phyloP scores from a whole-genome alignment of 2,797 vertebrate genomes.

The Scyliorhinus canicula region DNA sequence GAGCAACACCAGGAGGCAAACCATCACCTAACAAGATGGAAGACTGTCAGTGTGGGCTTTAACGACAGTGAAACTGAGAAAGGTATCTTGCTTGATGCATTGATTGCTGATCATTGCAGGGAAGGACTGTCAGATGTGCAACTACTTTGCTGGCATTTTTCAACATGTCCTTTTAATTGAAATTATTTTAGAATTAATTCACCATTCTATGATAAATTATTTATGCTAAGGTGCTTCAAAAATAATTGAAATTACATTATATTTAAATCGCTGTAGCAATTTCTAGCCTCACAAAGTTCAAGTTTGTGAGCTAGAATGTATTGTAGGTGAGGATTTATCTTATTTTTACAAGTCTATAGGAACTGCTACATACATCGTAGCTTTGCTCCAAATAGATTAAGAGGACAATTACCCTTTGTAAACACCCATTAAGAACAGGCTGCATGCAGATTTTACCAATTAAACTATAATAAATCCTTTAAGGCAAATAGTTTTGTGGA shows the following conservation, averaged over 20 bases:
- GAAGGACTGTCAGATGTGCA: background rate
- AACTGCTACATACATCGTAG: background rate
- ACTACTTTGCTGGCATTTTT: background rate
- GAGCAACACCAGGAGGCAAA: background rate
- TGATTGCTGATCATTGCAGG: background rate
- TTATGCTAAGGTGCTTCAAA: background rate
- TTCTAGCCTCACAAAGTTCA: background rate
- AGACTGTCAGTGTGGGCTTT: background rate
- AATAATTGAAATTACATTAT: background rate
- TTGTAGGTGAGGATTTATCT: constrained; percentile 1
- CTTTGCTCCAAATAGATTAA: background rate
- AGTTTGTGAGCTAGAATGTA: background rate
- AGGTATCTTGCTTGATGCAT: background rate
- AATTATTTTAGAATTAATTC: background rate
- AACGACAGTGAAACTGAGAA: background rate
- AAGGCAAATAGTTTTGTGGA: background rate
- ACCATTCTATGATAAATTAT: background rate
- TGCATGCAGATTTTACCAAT: constrained; percentile 15
- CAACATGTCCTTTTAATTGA: background rate
- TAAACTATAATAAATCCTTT: background rate
- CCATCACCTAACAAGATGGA: background rate
- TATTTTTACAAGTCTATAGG: background rate
- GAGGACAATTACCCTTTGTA: constrained; percentile 7
- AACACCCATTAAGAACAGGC: background rate
- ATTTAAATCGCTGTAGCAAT: background rate